Conservation (phyloP, 2,797 vertebrate genomes). For the Botia almorhae region DNA sequence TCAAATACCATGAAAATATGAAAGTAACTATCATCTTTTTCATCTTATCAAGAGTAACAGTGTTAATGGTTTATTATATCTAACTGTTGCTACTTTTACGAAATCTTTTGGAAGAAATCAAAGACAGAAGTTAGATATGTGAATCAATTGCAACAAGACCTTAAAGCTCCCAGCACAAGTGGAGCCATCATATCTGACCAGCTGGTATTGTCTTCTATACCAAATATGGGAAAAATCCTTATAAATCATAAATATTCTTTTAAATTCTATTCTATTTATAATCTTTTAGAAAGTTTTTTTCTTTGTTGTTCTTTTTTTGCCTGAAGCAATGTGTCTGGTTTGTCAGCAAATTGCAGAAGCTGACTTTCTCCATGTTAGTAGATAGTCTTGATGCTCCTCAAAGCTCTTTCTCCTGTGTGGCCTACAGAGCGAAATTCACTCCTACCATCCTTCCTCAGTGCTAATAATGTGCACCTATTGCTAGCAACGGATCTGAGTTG, state of each 20-base stretch:
- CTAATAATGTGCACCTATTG: slow-evolving; percentile 61
- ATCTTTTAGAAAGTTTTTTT: slow-evolving; percentile 44
- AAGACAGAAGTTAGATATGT: slow-evolving; percentile 26
- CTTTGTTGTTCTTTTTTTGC: slow-evolving; percentile 13
- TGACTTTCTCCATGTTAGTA: slow-evolving; percentile 23
- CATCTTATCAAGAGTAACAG: slow-evolving; percentile 16
- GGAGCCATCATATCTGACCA: slow-evolving; percentile 32
- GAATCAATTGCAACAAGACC: slow-evolving; percentile 16
- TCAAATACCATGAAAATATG: slow-evolving; percentile 19
- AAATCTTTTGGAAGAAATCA: slow-evolving; percentile 48
- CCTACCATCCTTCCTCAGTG: slow-evolving; percentile 39
- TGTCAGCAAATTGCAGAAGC: slow-evolving; percentile 3
- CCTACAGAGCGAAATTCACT: slow-evolving; percentile 26
- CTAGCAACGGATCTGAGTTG: slow-evolving; percentile 51
- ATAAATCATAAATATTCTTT: slow-evolving; percentile 68
- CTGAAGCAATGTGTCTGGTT: slow-evolving; percentile 21
- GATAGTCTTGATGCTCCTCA: slow-evolving; percentile 33
- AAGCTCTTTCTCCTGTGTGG: slow-evolving; percentile 22
- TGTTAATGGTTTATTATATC: slow-evolving; percentile 3
- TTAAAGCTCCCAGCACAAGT: slow-evolving; percentile 19
- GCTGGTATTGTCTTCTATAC: slow-evolving; percentile 54
- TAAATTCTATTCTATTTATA: slow-evolving; percentile 72
- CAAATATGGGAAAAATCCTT: slow-evolving; percentile 70
- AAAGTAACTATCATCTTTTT: slow-evolving; percentile 15
- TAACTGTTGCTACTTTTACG: slow-evolving; percentile 50